Conservation (phyloP, 1,140 invertebrate species). For the Arctopsyche grandis region DNA sequence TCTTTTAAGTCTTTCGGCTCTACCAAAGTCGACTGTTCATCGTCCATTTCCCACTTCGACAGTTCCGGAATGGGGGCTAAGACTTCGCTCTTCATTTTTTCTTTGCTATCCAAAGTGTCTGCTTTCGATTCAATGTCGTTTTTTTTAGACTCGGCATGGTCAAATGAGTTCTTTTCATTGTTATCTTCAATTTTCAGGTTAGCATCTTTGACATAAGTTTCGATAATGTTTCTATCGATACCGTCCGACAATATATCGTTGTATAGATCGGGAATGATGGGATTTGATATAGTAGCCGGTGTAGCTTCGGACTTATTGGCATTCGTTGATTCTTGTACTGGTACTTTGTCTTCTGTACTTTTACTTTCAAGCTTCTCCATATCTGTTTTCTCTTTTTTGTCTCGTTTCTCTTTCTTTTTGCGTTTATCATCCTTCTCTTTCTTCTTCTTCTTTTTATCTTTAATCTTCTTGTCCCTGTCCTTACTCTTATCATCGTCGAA, state of each 20-base stretch:
- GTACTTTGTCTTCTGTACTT: constrained; percentile 29
- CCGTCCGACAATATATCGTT: constrained; percentile 61
- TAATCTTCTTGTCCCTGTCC: constrained; percentile 58
- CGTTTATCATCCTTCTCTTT: constrained; percentile 55
- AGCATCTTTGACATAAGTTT: constrained; percentile 62
- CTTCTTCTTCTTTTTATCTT: constrained; percentile 63
- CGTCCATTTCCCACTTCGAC: constrained; percentile 91
- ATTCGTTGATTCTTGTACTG: constrained; percentile 4
- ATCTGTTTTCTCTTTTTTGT: constrained; percentile 62
- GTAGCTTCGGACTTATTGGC: background rate
- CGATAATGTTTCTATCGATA: constrained; percentile 64
- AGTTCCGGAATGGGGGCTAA: constrained; percentile 72
- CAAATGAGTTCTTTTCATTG: constrained; percentile 62
- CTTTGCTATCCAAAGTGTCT: constrained; percentile 58
- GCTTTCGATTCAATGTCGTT: constrained; percentile 61
- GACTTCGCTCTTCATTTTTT: constrained; percentile 61
- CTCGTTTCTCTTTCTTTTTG: constrained; percentile 65
- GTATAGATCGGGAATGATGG: constrained; percentile 59
- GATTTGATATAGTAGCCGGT: constrained; percentile 40
- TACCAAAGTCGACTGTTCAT: constrained; percentile 64
- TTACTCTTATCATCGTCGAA: constrained; percentile 51
- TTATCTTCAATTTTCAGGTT: constrained; percentile 55
- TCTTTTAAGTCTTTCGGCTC: constrained; percentile 62
- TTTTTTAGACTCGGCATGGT: constrained; percentile 63
- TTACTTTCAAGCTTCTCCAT: constrained; percentile 38